These are phyloP conservation scores for Hirtodrosophila alboralis DNA, from an alignment of 2,888 invertebrate species.

Conservation along the genomic window DNA sequence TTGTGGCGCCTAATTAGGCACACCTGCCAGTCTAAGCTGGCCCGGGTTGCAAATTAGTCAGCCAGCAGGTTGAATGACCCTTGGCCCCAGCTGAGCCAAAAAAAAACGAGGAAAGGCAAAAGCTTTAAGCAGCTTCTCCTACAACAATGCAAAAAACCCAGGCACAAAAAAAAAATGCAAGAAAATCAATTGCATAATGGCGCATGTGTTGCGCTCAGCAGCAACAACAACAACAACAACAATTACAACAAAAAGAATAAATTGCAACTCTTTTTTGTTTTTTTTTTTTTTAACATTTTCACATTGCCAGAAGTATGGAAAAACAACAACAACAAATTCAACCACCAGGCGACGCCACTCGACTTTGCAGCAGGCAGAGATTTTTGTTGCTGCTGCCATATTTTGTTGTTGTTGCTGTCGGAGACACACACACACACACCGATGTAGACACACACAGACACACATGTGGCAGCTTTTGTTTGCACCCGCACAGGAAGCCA, in stretches of 20 bases:
- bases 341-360: slow-evolving; percentile 65
- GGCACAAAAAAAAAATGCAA: slow-evolving; percentile 50
- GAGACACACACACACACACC: slow-evolving; percentile 43
- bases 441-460: slow-evolving; percentile 5
- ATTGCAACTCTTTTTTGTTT: slow-evolving; percentile 74
- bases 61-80: slow-evolving; percentile 66
- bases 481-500: slow-evolving; percentile 81
- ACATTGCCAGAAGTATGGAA: slow-evolving; percentile 45
- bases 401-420: slow-evolving; percentile 64
- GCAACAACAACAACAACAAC: slow-evolving; percentile 30
- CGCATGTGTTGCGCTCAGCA: slow-evolving; percentile 74
- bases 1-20: slow-evolving; percentile 70
- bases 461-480: slow-evolving; percentile 65
- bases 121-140: slow-evolving; percentile 48
- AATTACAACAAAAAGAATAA: slow-evolving; percentile 42
- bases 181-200: slow-evolving; percentile 81
- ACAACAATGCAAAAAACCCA: slow-evolving; percentile 51
- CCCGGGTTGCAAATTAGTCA: slow-evolving; percentile 60
- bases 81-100: slow-evolving; percentile 30
- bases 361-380: slow-evolving; percentile 57
- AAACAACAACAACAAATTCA: slow-evolving; percentile 41
- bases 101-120: slow-evolving; percentile 11
- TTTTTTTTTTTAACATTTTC: no score
- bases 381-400: slow-evolving; percentile 66
- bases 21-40: slow-evolving; percentile 49